phyloP scores from a whole-genome alignment of 2,797 vertebrate genomes.

The Acipenser oxyrinchus region DNA sequence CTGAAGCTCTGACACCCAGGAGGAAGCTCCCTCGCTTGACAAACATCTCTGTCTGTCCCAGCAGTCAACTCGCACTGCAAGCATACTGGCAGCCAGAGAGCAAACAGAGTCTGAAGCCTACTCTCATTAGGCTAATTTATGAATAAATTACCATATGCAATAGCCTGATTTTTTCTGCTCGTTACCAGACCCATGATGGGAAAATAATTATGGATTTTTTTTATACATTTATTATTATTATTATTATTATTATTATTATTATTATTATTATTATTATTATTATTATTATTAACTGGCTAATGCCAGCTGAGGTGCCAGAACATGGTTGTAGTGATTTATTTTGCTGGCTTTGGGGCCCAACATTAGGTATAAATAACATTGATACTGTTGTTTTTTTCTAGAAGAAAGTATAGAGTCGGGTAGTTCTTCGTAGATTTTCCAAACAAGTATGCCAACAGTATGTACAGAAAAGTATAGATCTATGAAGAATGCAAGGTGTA shows the following conservation, averaged over 20 bases:
- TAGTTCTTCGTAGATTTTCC: too few relatives aligned
- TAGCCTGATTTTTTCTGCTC: constrained; percentile 88
- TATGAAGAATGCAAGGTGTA: too few relatives aligned
- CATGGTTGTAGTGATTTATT: too few relatives aligned
- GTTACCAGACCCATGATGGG: constrained; percentile 91
- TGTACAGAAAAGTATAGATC: too few relatives aligned
- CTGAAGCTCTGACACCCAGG: constrained; percentile 38
- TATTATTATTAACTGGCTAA: constrained; percentile 59
- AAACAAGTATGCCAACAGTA: too few relatives aligned
- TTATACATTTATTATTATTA: not conserved
- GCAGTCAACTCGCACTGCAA: constrained; percentile 39
- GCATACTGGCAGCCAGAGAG: constrained; percentile 54
- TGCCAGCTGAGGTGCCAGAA: constrained; percentile 75
- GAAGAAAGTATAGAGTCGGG: too few relatives aligned
- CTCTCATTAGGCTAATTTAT: constrained; percentile 86
- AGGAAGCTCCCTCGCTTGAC: constrained; percentile 29
- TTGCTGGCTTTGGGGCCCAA: too few relatives aligned
- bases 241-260: not conserved
- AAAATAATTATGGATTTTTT: constrained; percentile 84
- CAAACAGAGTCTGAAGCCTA: constrained; percentile 79
- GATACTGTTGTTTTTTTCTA: too few relatives aligned
- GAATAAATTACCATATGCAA: constrained; percentile 95
- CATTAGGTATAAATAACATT: too few relatives aligned
- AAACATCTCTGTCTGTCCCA: constrained; percentile 32
- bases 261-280: not conserved